Evolutionary conservation across 1,140 invertebrate genomes (phyloP).

Genomic region (Choristoneura fumiferana): DNA sequence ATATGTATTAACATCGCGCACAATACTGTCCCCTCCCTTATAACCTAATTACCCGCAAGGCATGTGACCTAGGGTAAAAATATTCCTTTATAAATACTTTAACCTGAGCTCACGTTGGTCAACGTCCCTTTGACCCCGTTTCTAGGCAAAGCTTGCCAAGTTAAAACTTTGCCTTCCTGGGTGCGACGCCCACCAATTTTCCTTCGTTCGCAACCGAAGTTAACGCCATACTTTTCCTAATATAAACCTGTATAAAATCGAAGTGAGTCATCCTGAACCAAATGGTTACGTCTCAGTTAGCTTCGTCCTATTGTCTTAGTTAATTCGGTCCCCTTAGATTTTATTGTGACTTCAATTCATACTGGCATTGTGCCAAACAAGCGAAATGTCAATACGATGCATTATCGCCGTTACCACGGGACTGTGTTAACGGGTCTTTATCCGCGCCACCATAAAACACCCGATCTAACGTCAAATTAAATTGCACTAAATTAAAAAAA

Average conservation of each 20-base stretch:
- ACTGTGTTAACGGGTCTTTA: constrained; percentile 20
- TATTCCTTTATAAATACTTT: constrained; percentile 12
- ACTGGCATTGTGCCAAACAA: constrained; percentile 59
- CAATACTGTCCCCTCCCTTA: not conserved
- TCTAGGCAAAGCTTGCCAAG: constrained; percentile 7
- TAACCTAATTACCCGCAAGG: not conserved
- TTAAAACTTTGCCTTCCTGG: not conserved
- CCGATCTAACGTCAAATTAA: not conserved
- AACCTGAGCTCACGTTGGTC: not conserved
- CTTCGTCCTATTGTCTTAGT: constrained; percentile 44
- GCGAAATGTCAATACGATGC: constrained; percentile 75
- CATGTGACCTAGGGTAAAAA: constrained; percentile 9
- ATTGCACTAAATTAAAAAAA: not conserved
- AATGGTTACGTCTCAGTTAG: constrained; percentile 44
- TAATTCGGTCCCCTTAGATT: constrained; percentile 53
- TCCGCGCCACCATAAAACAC: not conserved
- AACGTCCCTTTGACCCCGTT: constrained; percentile 8
- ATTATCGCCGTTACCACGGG: constrained; percentile 60
- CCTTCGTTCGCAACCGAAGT: not conserved
- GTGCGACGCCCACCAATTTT: not conserved
- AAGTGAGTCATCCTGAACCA: not conserved
- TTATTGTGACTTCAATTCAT: constrained; percentile 57
- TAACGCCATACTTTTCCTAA: not conserved
- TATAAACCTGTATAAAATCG: not conserved
- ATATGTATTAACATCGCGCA: too few relatives aligned